These are phyloP conservation scores for Drosophila falleni DNA, from an alignment of 2,888 invertebrate genomes.

Conservation along the genomic window DNA sequence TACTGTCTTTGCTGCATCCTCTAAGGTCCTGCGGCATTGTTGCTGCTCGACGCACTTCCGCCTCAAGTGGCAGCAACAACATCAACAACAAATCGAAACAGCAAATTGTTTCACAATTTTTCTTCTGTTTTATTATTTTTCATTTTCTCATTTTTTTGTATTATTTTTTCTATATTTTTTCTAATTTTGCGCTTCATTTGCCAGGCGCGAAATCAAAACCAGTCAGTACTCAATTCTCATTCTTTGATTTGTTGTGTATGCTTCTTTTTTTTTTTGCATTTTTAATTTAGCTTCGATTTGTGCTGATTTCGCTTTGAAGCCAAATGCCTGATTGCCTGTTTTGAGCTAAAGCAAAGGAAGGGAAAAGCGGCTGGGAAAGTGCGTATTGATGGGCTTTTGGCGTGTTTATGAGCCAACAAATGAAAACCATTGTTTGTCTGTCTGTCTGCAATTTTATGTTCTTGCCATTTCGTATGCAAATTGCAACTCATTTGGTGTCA, in stretches of 20 bases:
- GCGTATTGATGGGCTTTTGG: conserved; percentile 67
- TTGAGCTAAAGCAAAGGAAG: background rate
- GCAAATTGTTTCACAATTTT: conserved; percentile 45
- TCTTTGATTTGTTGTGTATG: conserved; percentile 28
- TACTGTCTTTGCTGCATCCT: conserved; percentile 56
- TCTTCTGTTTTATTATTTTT: conserved; percentile 27
- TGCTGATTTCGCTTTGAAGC: conserved; percentile 62
- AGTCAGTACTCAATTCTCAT: conserved; percentile 14
- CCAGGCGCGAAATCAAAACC: conserved; percentile 38
- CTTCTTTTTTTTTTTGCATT: conserved; percentile 48
- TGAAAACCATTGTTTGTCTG: conserved; percentile 36
- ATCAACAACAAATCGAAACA: conserved; percentile 35
- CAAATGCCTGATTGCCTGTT: conserved; percentile 57
- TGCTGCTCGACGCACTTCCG: conserved; percentile 66
- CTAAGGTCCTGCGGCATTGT: conserved; percentile 59
- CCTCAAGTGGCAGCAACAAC: conserved; percentile 64
- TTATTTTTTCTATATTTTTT: conserved; percentile 62
- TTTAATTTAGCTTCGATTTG: conserved; percentile 73
- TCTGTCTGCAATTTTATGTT: conserved; percentile 48
- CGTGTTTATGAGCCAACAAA: conserved; percentile 60
- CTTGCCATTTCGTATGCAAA: conserved; percentile 68
- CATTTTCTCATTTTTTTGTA: conserved; percentile 30
- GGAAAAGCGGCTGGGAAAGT: background rate
- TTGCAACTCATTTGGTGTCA: conserved; percentile 67
- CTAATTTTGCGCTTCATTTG: conserved; percentile 76